A percentile compares a stretch with the other conserved stretches of the same genome.
Evolutionary conservation across 2,797 vertebrate species (phyloP).

Genomic region (Lateolabrax maculatus): DNA sequence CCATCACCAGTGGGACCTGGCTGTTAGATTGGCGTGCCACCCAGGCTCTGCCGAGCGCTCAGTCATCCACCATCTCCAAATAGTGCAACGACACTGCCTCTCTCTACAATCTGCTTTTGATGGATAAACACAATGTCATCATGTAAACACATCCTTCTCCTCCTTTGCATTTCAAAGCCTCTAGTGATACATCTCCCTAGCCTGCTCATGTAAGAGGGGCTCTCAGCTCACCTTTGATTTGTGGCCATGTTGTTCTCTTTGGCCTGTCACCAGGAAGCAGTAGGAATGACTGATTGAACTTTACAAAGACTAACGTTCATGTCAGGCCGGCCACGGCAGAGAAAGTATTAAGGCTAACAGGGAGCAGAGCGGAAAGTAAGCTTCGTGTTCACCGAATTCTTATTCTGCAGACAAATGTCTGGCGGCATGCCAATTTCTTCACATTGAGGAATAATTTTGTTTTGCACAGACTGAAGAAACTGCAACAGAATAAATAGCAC

Average conservation of each 20-base stretch:
- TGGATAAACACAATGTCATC: slow-evolving; percentile 80
- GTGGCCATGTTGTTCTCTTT: slow-evolving; percentile 80
- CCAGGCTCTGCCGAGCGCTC: slow-evolving; percentile 58
- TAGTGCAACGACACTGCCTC: slow-evolving; percentile 60
- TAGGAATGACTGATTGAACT: slow-evolving; percentile 80
- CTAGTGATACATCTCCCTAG: slow-evolving; percentile 72
- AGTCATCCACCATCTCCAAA: slow-evolving; percentile 72
- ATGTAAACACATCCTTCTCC: slow-evolving; percentile 82
- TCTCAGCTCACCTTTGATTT: slow-evolving; percentile 79
- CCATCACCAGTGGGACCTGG: slow-evolving; percentile 61
- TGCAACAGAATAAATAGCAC: slow-evolving; percentile 50
- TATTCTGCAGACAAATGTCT: slow-evolving; percentile 50
- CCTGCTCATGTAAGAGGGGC: slow-evolving; percentile 56
- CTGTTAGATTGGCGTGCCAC: slow-evolving; percentile 72
- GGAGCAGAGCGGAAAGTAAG: slow-evolving; percentile 36
- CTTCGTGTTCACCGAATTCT: slow-evolving; percentile 43
- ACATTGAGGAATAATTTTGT: slow-evolving; percentile 51
- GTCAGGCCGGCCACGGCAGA: slow-evolving; percentile 58
- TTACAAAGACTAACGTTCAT: slow-evolving; percentile 77
- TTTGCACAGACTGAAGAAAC: slow-evolving; percentile 47
- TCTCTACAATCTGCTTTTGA: slow-evolving; percentile 74
- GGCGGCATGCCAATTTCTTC: slow-evolving; percentile 43
- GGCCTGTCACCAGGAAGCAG: slow-evolving; percentile 77
- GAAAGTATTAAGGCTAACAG: slow-evolving; percentile 50
- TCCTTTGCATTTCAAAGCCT: slow-evolving; percentile 81